A percentile compares a stretch with the other conserved stretches of the same genome.
phyloP scores from a whole-genome alignment of 1,140 invertebrate species.

The Thaumatotibia leucotreta region DNA sequence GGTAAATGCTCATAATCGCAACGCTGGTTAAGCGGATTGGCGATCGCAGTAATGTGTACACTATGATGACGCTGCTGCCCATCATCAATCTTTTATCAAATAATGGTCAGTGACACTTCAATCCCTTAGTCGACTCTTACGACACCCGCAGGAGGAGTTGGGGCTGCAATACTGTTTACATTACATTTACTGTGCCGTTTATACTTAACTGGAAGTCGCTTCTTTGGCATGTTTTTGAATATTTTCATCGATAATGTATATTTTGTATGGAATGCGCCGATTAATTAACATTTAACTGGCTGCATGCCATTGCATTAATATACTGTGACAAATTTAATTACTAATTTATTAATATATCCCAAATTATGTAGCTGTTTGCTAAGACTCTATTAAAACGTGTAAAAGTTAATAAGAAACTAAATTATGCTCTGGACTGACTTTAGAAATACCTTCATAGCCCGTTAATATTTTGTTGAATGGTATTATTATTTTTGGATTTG shows the following conservation, averaged over 20 bases:
- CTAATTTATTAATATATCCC: neutral
- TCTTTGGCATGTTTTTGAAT: neutral
- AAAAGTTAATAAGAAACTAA: neutral
- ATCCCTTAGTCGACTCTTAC: too few species aligned
- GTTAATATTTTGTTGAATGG: too few species aligned
- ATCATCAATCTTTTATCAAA: too few species aligned
- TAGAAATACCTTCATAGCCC: too few species aligned
- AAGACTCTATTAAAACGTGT: neutral
- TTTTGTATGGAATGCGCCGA: slow-evolving; percentile 4
- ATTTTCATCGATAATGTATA: slow-evolving; percentile 9
- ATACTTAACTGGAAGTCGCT: neutral
- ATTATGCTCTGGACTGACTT: neutral
- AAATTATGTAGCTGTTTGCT: neutral
- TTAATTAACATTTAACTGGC: slow-evolving; percentile 1
- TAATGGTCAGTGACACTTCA: too few species aligned
- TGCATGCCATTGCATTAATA: neutral
- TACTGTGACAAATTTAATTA: neutral
- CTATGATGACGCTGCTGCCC: too few species aligned
- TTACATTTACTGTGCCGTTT: neutral
- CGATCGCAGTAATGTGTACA: too few species aligned
- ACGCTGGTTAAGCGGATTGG: too few species aligned
- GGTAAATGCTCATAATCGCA: too few species aligned
- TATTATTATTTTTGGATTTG: too few species aligned
- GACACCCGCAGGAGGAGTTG: too few species aligned
- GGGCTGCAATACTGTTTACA: neutral